phyloP scores from a whole-genome alignment of 2,113 vertebrate species.

The Rhineura floridana region DNA sequence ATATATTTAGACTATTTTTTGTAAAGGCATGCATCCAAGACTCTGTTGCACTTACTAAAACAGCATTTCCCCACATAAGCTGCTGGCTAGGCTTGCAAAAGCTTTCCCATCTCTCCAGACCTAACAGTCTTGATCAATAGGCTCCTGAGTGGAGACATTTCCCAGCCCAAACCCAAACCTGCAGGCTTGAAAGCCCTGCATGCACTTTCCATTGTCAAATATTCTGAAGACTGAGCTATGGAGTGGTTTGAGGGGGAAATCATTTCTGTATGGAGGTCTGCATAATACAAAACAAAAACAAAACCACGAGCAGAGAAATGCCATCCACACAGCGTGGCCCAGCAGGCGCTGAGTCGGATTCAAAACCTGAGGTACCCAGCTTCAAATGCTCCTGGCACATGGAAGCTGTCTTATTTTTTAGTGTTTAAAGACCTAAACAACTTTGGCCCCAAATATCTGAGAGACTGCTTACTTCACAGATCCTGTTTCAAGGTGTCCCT shows the following conservation, averaged over 20 bases:
- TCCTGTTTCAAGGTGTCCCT: too few species aligned
- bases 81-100: rapidly evolving
- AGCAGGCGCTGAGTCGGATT: too few species aligned
- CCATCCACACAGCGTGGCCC: too few species aligned
- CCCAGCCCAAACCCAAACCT: not conserved
- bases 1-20: not conserved
- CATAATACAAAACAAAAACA: too few species aligned
- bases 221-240: not conserved
- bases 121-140: not conserved
- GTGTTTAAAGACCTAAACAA: too few species aligned
- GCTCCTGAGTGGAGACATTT: not conserved
- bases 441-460: too few species aligned
- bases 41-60: not conserved
- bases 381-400: too few species aligned
- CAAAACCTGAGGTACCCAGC: too few species aligned
- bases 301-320: too few species aligned
- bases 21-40: not conserved
- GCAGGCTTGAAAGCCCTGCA: too few species aligned
- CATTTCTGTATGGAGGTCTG: not conserved
- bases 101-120: rapidly evolving
- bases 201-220: rapidly evolving
- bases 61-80: rapidly evolving
- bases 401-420: too few species aligned
- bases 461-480: too few species aligned
- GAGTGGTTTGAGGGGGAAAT: not conserved